phyloP scores from a whole-genome alignment of 2,113 vertebrate genomes.

The Callipepla squamata region DNA sequence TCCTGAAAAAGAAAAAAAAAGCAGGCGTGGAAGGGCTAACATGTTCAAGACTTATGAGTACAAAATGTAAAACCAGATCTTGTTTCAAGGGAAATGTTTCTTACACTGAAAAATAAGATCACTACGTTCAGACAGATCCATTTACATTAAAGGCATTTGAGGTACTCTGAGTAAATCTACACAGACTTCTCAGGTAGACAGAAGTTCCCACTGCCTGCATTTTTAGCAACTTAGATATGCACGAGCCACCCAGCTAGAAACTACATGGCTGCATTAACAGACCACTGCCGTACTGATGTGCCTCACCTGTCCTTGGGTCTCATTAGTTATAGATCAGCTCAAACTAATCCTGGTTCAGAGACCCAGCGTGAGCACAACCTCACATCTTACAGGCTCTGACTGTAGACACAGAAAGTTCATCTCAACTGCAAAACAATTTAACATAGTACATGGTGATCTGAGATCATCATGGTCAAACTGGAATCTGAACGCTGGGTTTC shows the following conservation, averaged over 20 bases:
- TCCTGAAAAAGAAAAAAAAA: background rate
- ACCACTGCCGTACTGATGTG: background rate
- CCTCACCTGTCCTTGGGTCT: background rate
- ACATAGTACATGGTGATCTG: rapidly evolving
- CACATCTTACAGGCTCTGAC: background rate
- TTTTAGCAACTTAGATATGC: background rate
- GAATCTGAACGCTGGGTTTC: background rate
- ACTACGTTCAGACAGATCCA: background rate
- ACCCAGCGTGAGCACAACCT: rapidly evolving
- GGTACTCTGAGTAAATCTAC: background rate
- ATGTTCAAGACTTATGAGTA: background rate
- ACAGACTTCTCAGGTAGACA: background rate
- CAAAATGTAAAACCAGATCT: background rate
- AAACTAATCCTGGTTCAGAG: background rate
- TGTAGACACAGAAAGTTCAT: background rate
- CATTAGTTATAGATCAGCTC: background rate
- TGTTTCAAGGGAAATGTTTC: background rate
- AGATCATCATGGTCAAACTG: background rate
- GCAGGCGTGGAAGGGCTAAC: background rate
- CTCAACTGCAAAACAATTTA: background rate
- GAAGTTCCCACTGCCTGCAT: background rate
- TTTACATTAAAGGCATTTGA: background rate
- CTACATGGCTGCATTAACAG: background rate
- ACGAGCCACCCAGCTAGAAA: background rate
- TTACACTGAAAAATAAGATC: background rate